phyloP scores from a whole-genome alignment of 2,113 vertebrate species.

The Actenoides lindsayi region DNA sequence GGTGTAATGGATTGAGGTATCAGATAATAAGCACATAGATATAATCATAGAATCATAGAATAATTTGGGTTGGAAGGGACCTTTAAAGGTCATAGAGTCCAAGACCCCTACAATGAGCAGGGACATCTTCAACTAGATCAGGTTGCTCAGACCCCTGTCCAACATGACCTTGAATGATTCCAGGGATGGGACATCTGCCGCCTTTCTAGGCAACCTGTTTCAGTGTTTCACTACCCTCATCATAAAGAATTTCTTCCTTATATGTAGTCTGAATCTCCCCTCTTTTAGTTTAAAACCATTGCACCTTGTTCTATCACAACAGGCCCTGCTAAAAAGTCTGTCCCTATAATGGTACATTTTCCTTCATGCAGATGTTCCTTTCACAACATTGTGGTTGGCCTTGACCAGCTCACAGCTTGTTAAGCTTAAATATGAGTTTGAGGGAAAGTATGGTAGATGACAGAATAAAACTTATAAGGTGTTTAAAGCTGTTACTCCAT shows the following conservation, averaged over 20 bases:
- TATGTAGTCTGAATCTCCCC: not conserved
- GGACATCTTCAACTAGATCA: not conserved
- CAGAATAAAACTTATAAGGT: not conserved
- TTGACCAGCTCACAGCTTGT: not conserved
- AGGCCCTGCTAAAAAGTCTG: not conserved
- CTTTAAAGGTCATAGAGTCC: not conserved
- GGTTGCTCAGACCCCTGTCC: not conserved
- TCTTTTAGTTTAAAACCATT: not conserved
- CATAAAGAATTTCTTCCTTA: not conserved
- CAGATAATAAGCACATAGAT: not conserved
- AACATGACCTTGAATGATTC: not conserved
- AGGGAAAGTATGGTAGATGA: not conserved
- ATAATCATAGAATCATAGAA: not conserved
- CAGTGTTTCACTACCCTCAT: not conserved
- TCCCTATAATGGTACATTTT: not conserved
- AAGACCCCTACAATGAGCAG: not conserved
- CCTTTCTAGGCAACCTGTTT: not conserved
- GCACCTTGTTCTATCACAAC: not conserved
- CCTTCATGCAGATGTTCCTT: not conserved
- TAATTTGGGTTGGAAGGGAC: not conserved
- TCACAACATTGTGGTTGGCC: not conserved
- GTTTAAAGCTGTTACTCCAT: not conserved
- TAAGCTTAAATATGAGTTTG: not conserved
- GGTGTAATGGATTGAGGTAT: rapidly evolving
- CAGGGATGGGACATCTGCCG: not conserved